Percentiles rank a stretch among this genome's conserved stretches.
phyloP scores from a whole-genome alignment of 23 tunicate genomes.

The Ciona savignyi region DNA sequence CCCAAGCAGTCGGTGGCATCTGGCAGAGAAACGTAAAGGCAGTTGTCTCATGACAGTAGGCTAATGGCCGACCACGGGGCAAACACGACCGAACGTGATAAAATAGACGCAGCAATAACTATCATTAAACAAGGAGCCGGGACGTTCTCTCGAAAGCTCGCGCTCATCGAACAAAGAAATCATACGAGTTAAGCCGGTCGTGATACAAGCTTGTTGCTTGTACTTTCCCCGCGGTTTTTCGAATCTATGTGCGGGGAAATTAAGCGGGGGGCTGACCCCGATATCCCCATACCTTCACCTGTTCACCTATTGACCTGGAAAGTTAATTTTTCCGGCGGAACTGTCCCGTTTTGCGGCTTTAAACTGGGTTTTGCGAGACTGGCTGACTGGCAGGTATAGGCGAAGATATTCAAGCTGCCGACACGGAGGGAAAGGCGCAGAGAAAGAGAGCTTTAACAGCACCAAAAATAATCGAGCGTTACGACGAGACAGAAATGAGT shows the following conservation, averaged over 20 bases:
- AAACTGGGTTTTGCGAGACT: neutral
- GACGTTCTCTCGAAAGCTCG: constrained; percentile 3
- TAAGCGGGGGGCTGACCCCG: neutral
- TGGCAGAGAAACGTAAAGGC: neutral
- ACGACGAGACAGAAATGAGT: constrained; percentile 93
- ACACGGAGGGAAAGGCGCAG: constrained; percentile 17
- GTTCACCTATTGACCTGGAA: neutral
- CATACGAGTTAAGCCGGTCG: neutral
- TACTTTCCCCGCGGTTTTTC: neutral
- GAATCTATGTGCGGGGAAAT: neutral
- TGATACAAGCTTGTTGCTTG: neutral
- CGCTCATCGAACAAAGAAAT: constrained; percentile 17
- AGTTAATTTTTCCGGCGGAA: neutral
- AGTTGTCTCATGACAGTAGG: constrained; percentile 11
- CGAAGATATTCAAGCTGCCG: too few species aligned
- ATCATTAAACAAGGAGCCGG: constrained; percentile 21
- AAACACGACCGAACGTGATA: constrained; percentile 21
- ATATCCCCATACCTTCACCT: neutral
- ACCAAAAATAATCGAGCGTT: constrained; percentile 97
- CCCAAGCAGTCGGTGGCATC: neutral
- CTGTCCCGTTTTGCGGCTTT: neutral
- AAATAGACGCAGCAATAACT: constrained; percentile 30
- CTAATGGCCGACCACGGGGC: constrained; percentile 21
- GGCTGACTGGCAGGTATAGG: neutral
- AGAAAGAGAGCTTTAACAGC: constrained; percentile 78